phyloP scores from a whole-genome alignment of 2,888 invertebrate species.

The Athripsodes cinereus region DNA sequence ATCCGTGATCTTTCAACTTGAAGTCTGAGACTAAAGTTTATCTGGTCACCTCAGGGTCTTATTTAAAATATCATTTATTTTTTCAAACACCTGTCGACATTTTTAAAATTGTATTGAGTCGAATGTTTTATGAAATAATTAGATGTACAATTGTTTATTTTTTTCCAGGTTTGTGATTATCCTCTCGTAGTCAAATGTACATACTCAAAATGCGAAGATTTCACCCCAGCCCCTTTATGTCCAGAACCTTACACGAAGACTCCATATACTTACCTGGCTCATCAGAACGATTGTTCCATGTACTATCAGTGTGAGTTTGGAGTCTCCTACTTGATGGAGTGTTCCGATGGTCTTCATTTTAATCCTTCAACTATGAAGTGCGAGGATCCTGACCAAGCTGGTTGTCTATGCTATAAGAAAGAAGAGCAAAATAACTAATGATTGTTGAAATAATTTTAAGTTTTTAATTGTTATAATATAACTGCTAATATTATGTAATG shows the following conservation, averaged over 20 bases:
- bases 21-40: too few relatives aligned
- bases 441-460: too few relatives aligned
- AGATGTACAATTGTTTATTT: neutral
- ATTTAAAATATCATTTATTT: too few relatives aligned
- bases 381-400: neutral
- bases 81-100: too few relatives aligned
- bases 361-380: neutral
- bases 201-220: neutral
- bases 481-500: too few relatives aligned
- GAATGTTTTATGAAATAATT: too few relatives aligned
- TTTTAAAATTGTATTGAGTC: too few relatives aligned
- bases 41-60: too few relatives aligned
- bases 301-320: neutral
- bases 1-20: too few relatives aligned
- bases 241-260: neutral
- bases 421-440: too few relatives aligned
- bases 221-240: neutral
- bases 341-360: neutral
- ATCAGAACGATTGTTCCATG: neutral
- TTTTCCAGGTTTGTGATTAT: neutral
- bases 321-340: neutral
- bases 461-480: too few relatives aligned
- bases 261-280: neutral
- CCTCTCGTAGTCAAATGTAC: neutral
- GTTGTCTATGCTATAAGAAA: neutral